A percentile compares a stretch with the other conserved stretches of the same genome.
These are phyloP conservation scores for Phengaris alcon DNA, from an alignment of 2,888 invertebrate genomes.

Conservation along the genomic window DNA sequence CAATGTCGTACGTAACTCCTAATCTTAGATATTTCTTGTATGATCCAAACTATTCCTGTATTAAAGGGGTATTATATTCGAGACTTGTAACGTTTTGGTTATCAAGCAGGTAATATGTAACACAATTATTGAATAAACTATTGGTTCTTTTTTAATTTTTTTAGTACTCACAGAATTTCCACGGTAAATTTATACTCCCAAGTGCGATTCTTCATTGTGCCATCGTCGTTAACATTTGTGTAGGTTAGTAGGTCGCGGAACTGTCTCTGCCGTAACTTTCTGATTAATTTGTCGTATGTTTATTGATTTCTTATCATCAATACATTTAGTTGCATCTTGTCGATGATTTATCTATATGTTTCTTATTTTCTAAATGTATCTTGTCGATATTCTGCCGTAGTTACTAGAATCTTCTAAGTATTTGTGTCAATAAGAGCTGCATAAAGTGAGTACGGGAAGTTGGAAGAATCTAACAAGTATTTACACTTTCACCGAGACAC, in stretches of 20 bases:
- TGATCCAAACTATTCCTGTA: no score
- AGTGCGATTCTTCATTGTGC: neutral
- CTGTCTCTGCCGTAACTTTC: slow-evolving; percentile 59
- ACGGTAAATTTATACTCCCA: neutral
- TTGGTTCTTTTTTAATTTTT: neutral
- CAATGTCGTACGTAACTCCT: no score
- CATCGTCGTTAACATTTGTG: slow-evolving; percentile 35
- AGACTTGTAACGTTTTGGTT: neutral
- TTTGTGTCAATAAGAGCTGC: slow-evolving; percentile 1
- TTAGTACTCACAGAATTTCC: neutral
- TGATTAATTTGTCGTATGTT: slow-evolving; percentile 55
- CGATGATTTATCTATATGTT: neutral
- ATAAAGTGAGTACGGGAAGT: slow-evolving; percentile 9
- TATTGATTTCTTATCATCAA: slow-evolving; percentile 38
- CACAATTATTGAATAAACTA: no score
- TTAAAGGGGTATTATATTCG: no score
- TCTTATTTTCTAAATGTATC: neutral
- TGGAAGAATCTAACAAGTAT: slow-evolving; percentile 3
- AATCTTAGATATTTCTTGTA: no score
- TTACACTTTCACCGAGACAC: slow-evolving; percentile 7
- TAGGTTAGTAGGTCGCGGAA: slow-evolving; percentile 66
- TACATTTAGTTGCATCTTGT: neutral
- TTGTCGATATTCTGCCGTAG: neutral
- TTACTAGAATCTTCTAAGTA: neutral
- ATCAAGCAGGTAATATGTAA: no score